Base-by-base conservation (phyloP, 2,797 vertebrate species). In the Hydrolagus colliei region DNA sequence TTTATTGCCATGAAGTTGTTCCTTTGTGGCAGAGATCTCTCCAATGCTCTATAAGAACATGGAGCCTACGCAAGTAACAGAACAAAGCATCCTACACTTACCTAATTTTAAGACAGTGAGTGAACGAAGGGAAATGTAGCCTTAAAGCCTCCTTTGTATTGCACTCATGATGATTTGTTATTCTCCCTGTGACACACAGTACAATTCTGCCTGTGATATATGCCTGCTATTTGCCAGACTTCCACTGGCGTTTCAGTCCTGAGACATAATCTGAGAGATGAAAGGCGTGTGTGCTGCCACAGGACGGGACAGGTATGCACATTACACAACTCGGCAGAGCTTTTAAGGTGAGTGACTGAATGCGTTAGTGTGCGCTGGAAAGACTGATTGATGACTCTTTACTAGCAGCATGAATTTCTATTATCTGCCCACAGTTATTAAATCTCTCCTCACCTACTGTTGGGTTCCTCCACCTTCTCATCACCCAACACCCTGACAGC, bases 391-490 rank as follows among this genome's bases (percentile, higher is more conserved):
- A 71, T 84, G 79, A 52, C 16, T 68, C 32, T n/a, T 84, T 41
- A 84, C 32, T 84, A 68, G 79, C 65, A 41, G 6, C 79, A 84
- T 84, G 63, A 84, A 52, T 71, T 84, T 84, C 71, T 71, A 71
- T 52, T 84, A 84, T 71, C 79, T n/a, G 12, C 27, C 41, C 65
- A 82, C 79, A 71, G 79, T 71, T 84, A 71, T 84, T 84, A 71
- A 71, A 84, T 71, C 65, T 84, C 71, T 84, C 65, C 32, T n/a
- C 79, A 68, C 79, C 27, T 71, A 71, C 79, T 52, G 63, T 84
- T 84, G 79, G 79, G 13, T 84, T 9, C 63, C 65, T 68, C 32
- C 0, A 32, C 32, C 9, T 84, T 16, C 79, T 82, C 41, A 67
- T 52, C 41, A 71, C 65, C 27, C 20, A 63, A 35, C 65, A 71